A percentile compares a stretch with the other conserved stretches of the same genome.
These are phyloP conservation scores for Gadus macrocephalus DNA, from an alignment of 2,113 vertebrate species.

Conservation along the genomic window DNA sequence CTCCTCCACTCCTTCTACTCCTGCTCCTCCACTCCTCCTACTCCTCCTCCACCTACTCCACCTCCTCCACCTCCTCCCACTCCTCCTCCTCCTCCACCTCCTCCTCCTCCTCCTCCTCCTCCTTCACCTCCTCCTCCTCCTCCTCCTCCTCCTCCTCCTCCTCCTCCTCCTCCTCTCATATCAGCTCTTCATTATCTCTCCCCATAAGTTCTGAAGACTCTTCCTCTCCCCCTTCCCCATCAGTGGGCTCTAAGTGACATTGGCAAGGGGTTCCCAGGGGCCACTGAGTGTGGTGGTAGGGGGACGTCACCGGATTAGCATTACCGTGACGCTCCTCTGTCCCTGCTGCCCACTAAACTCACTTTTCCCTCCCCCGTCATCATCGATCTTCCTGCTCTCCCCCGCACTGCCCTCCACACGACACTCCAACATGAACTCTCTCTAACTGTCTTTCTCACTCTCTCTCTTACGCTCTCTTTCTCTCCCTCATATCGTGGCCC, in stretches of 20 bases:
- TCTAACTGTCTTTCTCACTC: slow-evolving; percentile 12
- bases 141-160: too few species aligned
- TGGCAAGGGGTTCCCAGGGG: slow-evolving; percentile 22
- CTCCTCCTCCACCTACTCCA: too few species aligned
- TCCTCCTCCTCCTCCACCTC: too few species aligned
- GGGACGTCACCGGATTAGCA: slow-evolving; percentile 43
- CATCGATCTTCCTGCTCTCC: slow-evolving; percentile 29
- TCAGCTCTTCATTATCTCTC: too few species aligned
- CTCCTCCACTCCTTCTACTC: too few species aligned
- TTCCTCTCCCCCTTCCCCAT: not conserved
- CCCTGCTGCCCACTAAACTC: slow-evolving; percentile 34
- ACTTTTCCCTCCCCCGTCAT: slow-evolving; percentile 33
- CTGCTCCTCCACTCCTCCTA: too few species aligned
- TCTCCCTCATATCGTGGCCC: not conserved
- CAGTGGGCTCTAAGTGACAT: slow-evolving; percentile 24
- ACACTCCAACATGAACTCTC: not conserved
- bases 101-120: too few species aligned
- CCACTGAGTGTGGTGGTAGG: not conserved
- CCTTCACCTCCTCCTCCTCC: too few species aligned
- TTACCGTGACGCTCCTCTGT: slow-evolving; percentile 17
- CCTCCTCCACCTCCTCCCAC: too few species aligned
- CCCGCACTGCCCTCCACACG: not conserved
- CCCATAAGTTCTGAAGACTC: not conserved
- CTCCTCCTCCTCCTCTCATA: not conserved
- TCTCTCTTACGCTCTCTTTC: slow-evolving; percentile 10